Base-by-base conservation (phyloP, 2,113 vertebrate species). In the Protomyctophum bolini region DNA sequence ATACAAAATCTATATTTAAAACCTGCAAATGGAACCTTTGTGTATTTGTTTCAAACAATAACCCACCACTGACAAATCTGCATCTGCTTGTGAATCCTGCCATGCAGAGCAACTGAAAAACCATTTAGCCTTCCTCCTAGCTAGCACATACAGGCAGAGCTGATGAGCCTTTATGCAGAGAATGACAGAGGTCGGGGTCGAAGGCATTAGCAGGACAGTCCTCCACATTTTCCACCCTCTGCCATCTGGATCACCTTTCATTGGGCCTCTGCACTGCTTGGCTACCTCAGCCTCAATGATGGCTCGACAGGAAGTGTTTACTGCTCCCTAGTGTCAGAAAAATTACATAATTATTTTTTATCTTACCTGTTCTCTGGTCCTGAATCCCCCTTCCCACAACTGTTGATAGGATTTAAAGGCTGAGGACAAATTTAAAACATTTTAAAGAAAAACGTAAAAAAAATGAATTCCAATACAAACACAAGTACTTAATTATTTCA, bases 161-260 rank as follows among this genome's bases (percentile, higher is more conserved):
- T 73, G 64, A 61, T 5, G 46, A 73, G 62, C 72, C 63, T 63
- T 68, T 57, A 76, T 79, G 52, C 63, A 61, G 58, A 81, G 73
- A 82, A 82, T 75, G 83, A 68, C 64, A 87, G 77, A 87, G 88
- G 91, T 93, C 90, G 87, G 79, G 81, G 85, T 82, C 52, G 51
- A 81, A 77, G 60, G 82, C 73, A 79, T 87, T 83, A 86, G 79
- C 81, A 68, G 67, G 75, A 76, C 72, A 58, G 76, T 57, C 63
- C 70, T 60, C 71, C 71, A 82, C 82, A 79, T 89, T 91, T 91
- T 91, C 87, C 86, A 86, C 54, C 57, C 73, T 74, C 33, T 62
- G 50, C 70, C 61, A 10, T 63, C 33, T 58, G 76, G 86, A 86
- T 92, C 89, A 64, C 71, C 77, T 93, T 91, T 86, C 90, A 84